A percentile compares a stretch with the other conserved stretches of the same genome.
These are phyloP conservation scores for Trinorchestia longiramus DNA, from an alignment of 1,140 invertebrate species.

Conservation along the genomic window DNA sequence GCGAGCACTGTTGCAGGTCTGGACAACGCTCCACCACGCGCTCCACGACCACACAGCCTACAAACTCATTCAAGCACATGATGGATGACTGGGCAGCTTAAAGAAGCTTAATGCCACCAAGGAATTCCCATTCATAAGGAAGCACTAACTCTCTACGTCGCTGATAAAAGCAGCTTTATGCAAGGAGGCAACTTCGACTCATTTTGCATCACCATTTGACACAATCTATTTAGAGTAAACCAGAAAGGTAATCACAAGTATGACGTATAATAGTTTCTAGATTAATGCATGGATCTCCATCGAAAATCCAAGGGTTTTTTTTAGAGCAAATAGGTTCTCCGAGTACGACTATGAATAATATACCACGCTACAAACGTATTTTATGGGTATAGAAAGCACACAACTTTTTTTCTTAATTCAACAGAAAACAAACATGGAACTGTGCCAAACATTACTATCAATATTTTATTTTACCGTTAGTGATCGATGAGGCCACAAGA, in stretches of 20 bases:
- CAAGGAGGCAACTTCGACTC: background rate
- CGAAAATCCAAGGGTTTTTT: background rate
- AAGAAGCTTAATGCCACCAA: constrained; percentile 1
- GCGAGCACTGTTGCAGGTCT: background rate
- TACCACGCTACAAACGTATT: background rate
- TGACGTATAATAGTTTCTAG: background rate
- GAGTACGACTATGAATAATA: background rate
- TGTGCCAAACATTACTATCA: background rate
- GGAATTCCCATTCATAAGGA: background rate
- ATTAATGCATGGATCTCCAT: background rate
- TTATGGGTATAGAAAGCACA: background rate
- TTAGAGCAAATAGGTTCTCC: background rate
- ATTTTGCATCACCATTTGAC: background rate
- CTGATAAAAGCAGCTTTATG: background rate
- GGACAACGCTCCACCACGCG: background rate
- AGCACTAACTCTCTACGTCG: background rate
- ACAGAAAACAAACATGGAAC: background rate
- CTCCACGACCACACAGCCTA: background rate
- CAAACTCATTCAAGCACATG: background rate
- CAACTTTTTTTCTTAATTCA: background rate
- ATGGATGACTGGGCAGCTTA: background rate
- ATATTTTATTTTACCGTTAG: background rate
- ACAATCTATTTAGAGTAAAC: background rate
- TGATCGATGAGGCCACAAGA: background rate
- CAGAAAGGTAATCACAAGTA: background rate